Conservation (phyloP, 2,888 invertebrate species). For the Aradus depressus region DNA sequence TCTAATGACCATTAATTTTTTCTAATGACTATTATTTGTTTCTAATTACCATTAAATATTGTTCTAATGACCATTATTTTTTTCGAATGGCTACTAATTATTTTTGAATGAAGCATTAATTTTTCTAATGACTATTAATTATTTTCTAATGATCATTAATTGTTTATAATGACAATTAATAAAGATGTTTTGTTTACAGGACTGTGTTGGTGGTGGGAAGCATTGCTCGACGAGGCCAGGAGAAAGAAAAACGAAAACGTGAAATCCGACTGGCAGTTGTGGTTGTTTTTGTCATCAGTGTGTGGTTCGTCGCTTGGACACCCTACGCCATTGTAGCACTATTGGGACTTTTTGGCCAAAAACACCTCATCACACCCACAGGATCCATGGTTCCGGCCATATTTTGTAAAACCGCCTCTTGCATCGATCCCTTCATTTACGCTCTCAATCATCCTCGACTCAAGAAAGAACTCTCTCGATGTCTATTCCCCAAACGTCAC, state of each 20-base stretch:
- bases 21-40: too few species aligned
- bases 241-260: constrained; percentile 54
- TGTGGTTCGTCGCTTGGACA: constrained; percentile 74
- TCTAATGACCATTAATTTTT: too few species aligned
- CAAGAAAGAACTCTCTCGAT: constrained; percentile 8
- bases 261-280: constrained; percentile 54
- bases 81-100: too few species aligned
- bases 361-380: constrained; percentile 53
- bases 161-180: too few species aligned
- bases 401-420: constrained; percentile 70
- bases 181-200: too few species aligned
- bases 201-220: constrained; percentile 38
- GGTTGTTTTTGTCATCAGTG: constrained; percentile 54
- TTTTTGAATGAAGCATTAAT: too few species aligned
- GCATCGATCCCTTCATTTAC: constrained; percentile 69
- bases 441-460: constrained; percentile 62
- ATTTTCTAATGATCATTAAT: too few species aligned
- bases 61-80: too few species aligned
- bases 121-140: too few species aligned
- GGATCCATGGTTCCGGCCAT: constrained; percentile 65
- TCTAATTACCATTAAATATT: too few species aligned
- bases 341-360: constrained; percentile 55
- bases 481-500: constrained; percentile 17
- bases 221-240: constrained; percentile 32
- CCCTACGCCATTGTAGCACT: constrained; percentile 68